phyloP scores from a whole-genome alignment of 2,888 invertebrate genomes.

The Plutella xylostella region DNA sequence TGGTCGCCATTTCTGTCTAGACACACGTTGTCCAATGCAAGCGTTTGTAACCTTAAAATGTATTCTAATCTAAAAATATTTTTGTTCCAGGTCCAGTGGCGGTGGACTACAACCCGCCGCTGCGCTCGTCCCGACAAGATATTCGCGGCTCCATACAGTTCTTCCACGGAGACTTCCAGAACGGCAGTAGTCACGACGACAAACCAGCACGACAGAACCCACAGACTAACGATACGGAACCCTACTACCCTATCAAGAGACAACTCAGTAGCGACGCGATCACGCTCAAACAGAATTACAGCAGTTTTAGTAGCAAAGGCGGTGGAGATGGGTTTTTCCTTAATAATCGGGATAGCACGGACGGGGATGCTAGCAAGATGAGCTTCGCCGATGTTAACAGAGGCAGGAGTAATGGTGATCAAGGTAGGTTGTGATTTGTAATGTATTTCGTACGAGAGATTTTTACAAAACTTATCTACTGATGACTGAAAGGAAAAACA shows the following conservation, averaged over 20 bases:
- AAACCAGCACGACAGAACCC: constrained; percentile 72
- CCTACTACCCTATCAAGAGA: constrained; percentile 45
- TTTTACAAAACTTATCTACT: too few relatives aligned
- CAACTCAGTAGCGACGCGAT: constrained; percentile 73
- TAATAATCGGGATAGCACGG: constrained; percentile 68
- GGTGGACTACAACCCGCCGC: constrained; percentile 70
- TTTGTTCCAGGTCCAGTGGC: constrained; percentile 61
- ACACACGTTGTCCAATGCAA: too few relatives aligned
- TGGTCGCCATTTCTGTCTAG: too few relatives aligned
- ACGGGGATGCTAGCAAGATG: constrained; percentile 67
- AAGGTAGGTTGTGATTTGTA: too few relatives aligned
- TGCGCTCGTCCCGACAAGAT: constrained; percentile 82
- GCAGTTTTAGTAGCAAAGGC: constrained; percentile 34
- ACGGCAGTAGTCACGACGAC: constrained; percentile 35
- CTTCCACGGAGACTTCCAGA: constrained; percentile 71
- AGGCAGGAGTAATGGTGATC: constrained; percentile 62
- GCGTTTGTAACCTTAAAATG: too few relatives aligned
- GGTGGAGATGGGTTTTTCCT: constrained; percentile 61
- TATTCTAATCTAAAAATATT: too few relatives aligned
- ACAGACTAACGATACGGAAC: constrained; percentile 62
- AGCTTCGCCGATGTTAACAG: constrained; percentile 81
- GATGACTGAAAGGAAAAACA: not conserved
- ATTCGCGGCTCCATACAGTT: constrained; percentile 77
- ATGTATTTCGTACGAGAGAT: too few relatives aligned
- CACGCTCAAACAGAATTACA: constrained; percentile 40